These are phyloP conservation scores for Rhinopomastus cyanomelas DNA, from an alignment of 2,113 vertebrate genomes.

Conservation along the genomic window DNA sequence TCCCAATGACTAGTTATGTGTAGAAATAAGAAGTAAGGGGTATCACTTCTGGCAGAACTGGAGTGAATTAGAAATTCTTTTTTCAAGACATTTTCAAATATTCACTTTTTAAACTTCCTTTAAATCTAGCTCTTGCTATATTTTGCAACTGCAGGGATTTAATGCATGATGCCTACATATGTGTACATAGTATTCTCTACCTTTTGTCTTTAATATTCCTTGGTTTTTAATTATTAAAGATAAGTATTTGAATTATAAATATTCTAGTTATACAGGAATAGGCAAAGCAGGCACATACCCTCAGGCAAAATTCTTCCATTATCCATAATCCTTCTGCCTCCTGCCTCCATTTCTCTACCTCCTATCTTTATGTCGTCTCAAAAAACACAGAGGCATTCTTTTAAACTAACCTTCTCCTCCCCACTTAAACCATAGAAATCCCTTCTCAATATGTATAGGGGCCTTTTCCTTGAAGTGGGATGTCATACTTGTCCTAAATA, in stretches of 20 bases:
- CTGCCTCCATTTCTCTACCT: slow-evolving; percentile 94
- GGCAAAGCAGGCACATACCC: slow-evolving; percentile 99
- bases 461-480: slow-evolving; percentile 95
- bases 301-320: slow-evolving; percentile 99
- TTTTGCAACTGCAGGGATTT: slow-evolving; percentile 84
- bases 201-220: slow-evolving; percentile 98
- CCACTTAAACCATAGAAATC: slow-evolving; percentile 89
- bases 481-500: slow-evolving; percentile 99
- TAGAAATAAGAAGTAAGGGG: slow-evolving; percentile 73
- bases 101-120: slow-evolving; percentile 81
- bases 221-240: slow-evolving; percentile 99
- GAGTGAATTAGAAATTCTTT: slow-evolving; percentile 83
- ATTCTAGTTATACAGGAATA: slow-evolving; percentile 99
- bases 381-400: slow-evolving; percentile 94
- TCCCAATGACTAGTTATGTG: slow-evolving; percentile 68
- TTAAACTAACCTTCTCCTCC: slow-evolving; percentile 92
- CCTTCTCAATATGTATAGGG: slow-evolving; percentile 93
- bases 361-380: slow-evolving; percentile 93
- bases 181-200: slow-evolving; percentile 90
- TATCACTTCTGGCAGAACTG: slow-evolving; percentile 77
- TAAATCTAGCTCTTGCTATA: slow-evolving; percentile 81
- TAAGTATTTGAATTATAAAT: slow-evolving; percentile 99
- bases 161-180: slow-evolving; percentile 83
- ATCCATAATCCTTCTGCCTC: slow-evolving; percentile 99
- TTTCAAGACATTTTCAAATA: slow-evolving; percentile 78